Percentiles rank a stretch among this genome's conserved stretches.
Evolutionary conservation across 2,113 vertebrate genomes (phyloP).

Genomic region (Petroica traversi): DNA sequence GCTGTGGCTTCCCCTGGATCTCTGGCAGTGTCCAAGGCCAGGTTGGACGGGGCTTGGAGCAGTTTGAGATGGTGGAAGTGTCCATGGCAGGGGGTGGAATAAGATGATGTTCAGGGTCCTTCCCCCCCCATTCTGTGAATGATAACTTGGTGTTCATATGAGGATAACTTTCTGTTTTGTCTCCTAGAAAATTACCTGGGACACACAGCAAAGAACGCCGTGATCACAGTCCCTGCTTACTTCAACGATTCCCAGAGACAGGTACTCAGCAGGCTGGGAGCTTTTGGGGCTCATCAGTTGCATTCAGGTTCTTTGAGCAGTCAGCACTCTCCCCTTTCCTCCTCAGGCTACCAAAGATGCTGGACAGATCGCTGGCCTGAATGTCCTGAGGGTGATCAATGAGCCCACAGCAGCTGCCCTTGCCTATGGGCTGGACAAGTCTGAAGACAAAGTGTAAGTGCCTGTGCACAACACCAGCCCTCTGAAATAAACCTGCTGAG

Average conservation of each 20-base stretch:
- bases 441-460: conserved; percentile 94
- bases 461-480: neutral
- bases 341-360: conserved; percentile 95
- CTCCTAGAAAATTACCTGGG: conserved; percentile 90
- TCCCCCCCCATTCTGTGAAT: neutral
- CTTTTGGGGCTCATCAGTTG: neutral
- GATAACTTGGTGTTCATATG: neutral
- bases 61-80: accelerated
- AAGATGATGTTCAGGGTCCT: neutral
- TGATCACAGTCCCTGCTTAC: conserved; percentile 96
- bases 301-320: neutral
- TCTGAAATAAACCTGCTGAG: neutral
- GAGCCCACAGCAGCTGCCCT: conserved; percentile 96
- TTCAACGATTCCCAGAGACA: conserved; percentile 99
- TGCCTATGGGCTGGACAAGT: conserved; percentile 97
- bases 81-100: neutral
- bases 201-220: conserved; percentile 91
- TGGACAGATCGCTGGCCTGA: conserved; percentile 93
- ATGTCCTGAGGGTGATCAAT: conserved; percentile 96
- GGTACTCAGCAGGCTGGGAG: conserved; percentile 66
- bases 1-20: neutral
- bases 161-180: neutral
- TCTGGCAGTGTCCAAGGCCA: neutral
- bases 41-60: neutral
- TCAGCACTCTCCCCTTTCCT: neutral